Percentiles rank a stretch among this genome's conserved stretches.
These are phyloP conservation scores for Orthonychiurus folsomi DNA, from an alignment of 2,888 invertebrate genomes.

Conservation along the genomic window DNA sequence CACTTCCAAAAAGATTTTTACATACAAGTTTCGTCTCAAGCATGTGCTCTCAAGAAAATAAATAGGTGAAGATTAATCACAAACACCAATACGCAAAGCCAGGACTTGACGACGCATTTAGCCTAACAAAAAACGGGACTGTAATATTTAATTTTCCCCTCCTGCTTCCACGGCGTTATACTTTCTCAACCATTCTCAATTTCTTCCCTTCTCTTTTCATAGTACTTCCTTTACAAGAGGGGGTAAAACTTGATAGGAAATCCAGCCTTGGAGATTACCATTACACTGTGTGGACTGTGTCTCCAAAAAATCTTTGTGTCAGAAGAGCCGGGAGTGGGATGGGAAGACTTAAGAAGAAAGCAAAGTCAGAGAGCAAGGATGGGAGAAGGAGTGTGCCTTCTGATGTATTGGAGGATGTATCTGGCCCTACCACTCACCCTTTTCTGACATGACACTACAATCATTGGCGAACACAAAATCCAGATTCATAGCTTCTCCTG, in stretches of 20 bases:
- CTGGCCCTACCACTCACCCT: neutral
- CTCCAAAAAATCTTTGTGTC: neutral
- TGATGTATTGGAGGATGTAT: neutral
- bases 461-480: neutral
- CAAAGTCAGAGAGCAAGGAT: no score
- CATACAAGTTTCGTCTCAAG: neutral
- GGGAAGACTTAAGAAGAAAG: neutral
- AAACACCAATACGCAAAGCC: slow-evolving; percentile 16
- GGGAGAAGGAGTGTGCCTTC: neutral
- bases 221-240: no score
- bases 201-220: slow-evolving; percentile 12
- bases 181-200: slow-evolving; percentile 10
- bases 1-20: neutral
- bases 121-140: slow-evolving; percentile 10
- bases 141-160: slow-evolving; percentile 13
- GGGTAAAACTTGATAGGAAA: neutral
- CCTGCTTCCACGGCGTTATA: slow-evolving; percentile 1
- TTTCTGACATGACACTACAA: neutral
- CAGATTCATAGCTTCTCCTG: neutral
- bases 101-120: slow-evolving; percentile 16
- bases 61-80: slow-evolving; percentile 23
- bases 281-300: no score
- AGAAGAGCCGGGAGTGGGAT: neutral
- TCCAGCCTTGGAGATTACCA: neutral
- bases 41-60: slow-evolving; percentile 11